Conservation (phyloP, 2,113 vertebrate genomes). For the Eublepharis macularius region DNA sequence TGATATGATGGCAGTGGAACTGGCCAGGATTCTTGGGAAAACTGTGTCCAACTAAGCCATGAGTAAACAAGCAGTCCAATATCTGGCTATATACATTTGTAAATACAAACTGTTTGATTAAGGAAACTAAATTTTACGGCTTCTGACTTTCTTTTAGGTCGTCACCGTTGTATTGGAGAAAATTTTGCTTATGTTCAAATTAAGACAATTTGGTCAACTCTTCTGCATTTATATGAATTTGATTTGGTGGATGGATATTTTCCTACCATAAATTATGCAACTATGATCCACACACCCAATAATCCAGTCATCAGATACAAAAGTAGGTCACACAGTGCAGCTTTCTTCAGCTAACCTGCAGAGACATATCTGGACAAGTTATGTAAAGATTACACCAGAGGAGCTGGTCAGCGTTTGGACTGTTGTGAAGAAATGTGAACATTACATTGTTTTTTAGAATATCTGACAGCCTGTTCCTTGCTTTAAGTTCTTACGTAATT, state of each 20-base stretch:
- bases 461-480: background rate
- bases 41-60: background rate
- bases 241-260: constrained; percentile 91
- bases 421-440: constrained; percentile 24
- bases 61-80: background rate
- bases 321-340: constrained; percentile 68
- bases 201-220: constrained; percentile 96
- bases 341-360: background rate
- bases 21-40: background rate
- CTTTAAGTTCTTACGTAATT: background rate
- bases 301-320: constrained; percentile 92
- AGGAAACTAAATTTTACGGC: too few species aligned
- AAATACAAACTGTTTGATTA: too few species aligned
- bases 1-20: background rate
- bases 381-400: background rate
- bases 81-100: background rate
- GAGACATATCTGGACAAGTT: constrained; percentile 30
- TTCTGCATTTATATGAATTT: constrained; percentile 92
- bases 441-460: background rate
- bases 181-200: constrained; percentile 98
- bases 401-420: background rate
- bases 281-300: constrained; percentile 96
- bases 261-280: constrained; percentile 93
- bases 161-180: constrained; percentile 97
- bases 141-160: constrained; percentile 78